Conservation (phyloP, 1,140 invertebrate species). For the Zaprionus ornatus region DNA sequence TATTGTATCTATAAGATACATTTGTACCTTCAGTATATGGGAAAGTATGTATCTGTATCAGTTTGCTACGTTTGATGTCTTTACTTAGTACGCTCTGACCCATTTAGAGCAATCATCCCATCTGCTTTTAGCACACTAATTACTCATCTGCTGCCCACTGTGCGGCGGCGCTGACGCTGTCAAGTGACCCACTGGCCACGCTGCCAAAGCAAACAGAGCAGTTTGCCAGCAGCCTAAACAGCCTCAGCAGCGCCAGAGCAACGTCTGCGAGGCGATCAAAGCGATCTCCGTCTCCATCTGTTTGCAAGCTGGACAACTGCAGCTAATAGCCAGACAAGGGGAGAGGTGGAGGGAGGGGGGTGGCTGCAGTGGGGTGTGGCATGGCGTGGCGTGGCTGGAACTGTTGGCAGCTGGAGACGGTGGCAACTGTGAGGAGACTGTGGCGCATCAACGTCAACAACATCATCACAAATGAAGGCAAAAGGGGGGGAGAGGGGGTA, state of each 20-base stretch:
- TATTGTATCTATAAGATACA: neutral
- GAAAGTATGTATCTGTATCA: too few species aligned
- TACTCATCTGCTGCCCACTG: constrained; percentile 48
- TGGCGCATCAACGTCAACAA: constrained; percentile 76
- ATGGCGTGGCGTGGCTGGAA: neutral
- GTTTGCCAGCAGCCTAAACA: constrained; percentile 2
- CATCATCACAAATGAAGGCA: constrained; percentile 56
- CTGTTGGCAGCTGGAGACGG: neutral
- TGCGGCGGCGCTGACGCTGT: constrained; percentile 32
- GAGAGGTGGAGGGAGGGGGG: neutral
- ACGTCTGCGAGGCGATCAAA: constrained; percentile 69
- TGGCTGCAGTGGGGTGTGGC: neutral
- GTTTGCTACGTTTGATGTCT: too few species aligned
- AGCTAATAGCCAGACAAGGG: constrained; percentile 50
- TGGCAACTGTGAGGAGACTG: constrained; percentile 38
- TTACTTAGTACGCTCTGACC: neutral
- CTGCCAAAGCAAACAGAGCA: constrained; percentile 72
- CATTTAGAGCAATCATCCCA: constrained; percentile 11
- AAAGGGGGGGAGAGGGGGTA: constrained; percentile 15
- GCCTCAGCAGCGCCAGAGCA: neutral
- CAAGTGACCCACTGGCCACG: constrained; percentile 58
- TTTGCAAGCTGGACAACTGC: constrained; percentile 53
- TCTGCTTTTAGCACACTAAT: constrained; percentile 42
- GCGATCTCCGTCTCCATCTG: constrained; percentile 57
- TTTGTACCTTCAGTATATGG: neutral